Base-by-base conservation (phyloP, 2,797 vertebrate genomes). In the Spea hammondii region DNA sequence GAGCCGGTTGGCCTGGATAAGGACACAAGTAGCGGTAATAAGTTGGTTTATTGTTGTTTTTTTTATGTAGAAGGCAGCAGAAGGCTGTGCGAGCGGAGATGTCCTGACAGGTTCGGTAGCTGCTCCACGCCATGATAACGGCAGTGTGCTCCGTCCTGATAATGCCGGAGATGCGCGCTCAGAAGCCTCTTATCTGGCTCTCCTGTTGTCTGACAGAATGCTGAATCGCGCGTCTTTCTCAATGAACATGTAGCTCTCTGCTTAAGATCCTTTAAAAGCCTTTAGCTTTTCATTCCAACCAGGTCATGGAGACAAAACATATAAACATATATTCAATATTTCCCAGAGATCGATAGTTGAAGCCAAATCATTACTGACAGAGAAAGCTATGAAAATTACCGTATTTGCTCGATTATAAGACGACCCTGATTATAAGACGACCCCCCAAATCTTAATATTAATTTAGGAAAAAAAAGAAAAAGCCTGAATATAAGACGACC, bases 111-210 rank as follows among this genome's bases (percentile, higher is more conserved):
- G 32, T 74, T 13, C 17, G 6, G 57, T 8, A 17, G 55, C 66
- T 59, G 47, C 53, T 64, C 44, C 11, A 6, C 49, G 32, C 5
- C 47, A 44, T 73, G 72, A 70, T 74, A 75, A 79, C 32, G 17
- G n/a, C 57, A n/a, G 50, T 14, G 45, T 80, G 74, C 13, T 8
- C 53, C 4, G 13, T 8, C 5, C 74, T 76, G 79, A 80, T 80
- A 80, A 62, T 46, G 67, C 1, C 14, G 8, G 62, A 67, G 60
- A 66, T 71, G 62, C 53, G 14, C 60, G n/a, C 74, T 76, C 74
- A 76, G 79, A 62, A 67, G 12, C 54, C 72, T 75, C 59, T 80
- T 80, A 80, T 80, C 79, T 57, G 59, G 7, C 69, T 65, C 72
- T 74, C 60, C 62, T 54, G 55, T 70, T 59, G 44, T 69, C 74